A percentile compares a stretch with the other conserved stretches of the same genome.
Conservation (phyloP, 2,888 invertebrate genomes). For the Punctoribates punctum region DNA sequence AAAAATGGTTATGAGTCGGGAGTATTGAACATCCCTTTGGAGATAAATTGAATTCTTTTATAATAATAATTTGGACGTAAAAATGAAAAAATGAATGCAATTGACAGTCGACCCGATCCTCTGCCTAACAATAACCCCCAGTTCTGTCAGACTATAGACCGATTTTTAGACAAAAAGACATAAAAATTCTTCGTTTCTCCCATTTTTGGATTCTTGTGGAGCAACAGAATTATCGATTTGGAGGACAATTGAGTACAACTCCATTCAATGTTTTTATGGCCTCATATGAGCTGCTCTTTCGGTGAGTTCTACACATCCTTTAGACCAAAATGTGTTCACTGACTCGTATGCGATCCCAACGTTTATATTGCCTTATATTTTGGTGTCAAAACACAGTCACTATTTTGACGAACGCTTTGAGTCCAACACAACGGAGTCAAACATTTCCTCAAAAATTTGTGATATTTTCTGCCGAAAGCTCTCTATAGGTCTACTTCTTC, state of each 20-base stretch:
- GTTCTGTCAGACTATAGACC: background rate
- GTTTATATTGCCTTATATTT: background rate
- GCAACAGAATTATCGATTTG: conserved; percentile 26
- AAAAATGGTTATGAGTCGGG: background rate
- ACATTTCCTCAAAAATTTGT: too few species aligned
- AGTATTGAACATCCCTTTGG: background rate
- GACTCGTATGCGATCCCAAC: background rate
- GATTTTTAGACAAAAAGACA: background rate
- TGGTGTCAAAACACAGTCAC: background rate
- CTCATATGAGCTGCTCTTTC: background rate
- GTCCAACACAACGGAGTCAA: background rate
- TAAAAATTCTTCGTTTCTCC: background rate
- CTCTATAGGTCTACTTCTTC: too few species aligned
- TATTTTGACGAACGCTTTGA: background rate
- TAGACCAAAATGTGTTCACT: background rate
- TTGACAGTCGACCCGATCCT: background rate
- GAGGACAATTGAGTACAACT: background rate
- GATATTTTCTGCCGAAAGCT: too few species aligned
- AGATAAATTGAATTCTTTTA: conserved; percentile 3
- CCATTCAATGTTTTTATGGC: background rate
- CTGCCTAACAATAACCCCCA: background rate
- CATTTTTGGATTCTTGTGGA: background rate
- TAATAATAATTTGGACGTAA: background rate
- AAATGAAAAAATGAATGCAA: background rate
- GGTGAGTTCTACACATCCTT: background rate